A percentile compares a stretch with the other conserved stretches of the same genome.
phyloP scores from a whole-genome alignment of 2,888 invertebrate species.

The Nowickia ferox region DNA sequence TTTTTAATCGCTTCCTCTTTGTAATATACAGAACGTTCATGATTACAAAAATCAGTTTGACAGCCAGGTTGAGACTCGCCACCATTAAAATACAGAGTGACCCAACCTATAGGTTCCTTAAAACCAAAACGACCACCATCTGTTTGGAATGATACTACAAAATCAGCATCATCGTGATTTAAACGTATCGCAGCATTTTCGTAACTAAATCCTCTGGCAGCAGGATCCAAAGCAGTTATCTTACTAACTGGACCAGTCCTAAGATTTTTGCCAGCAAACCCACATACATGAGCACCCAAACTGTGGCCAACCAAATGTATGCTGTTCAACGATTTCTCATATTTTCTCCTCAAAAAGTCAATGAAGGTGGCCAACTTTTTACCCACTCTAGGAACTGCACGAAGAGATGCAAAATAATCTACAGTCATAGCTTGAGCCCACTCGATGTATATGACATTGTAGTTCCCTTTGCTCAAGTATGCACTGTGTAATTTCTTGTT shows the following conservation, averaged over 20 bases:
- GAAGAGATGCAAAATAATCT: conserved; percentile 85
- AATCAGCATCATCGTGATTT: conserved; percentile 76
- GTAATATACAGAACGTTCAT: conserved; percentile 45
- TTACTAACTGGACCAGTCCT: conserved; percentile 85
- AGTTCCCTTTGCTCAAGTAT: conserved; percentile 77
- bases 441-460: conserved; percentile 83
- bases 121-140: conserved; percentile 79
- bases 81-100: conserved; percentile 84
- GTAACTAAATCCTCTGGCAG: conserved; percentile 77
- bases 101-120: conserved; percentile 81
- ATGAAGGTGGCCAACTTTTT: conserved; percentile 77
- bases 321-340: conserved; percentile 83
- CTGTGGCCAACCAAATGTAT: conserved; percentile 85
- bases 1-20: no score
- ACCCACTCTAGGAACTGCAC: conserved; percentile 78
- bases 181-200: conserved; percentile 76
- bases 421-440: conserved; percentile 85
- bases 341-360: conserved; percentile 83
- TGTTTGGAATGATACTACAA: conserved; percentile 81
- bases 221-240: conserved; percentile 84
- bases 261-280: conserved; percentile 85
- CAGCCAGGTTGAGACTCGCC: conserved; percentile 85
- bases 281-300: conserved; percentile 86
- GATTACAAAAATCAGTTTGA: conserved; percentile 78
- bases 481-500: conserved; percentile 81